Evolutionary conservation across 2,113 vertebrate genomes (phyloP).

Genomic region (Salvelinus alpinus): DNA sequence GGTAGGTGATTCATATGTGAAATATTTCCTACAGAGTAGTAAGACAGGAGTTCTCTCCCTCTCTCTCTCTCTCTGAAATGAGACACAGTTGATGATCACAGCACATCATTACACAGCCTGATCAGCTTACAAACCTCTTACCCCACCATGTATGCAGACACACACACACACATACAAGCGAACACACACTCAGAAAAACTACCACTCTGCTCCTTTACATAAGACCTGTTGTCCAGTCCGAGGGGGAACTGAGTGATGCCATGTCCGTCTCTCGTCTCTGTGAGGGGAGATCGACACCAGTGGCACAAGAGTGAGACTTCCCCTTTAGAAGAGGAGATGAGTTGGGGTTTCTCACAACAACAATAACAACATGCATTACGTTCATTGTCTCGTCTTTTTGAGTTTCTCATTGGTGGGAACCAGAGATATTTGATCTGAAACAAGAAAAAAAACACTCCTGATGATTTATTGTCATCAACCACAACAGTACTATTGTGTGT

Average conservation of each 20-base stretch:
- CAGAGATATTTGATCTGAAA: too few species aligned
- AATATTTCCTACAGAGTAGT: slow-evolving; percentile 57
- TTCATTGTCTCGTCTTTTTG: neutral
- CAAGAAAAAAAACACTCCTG: neutral
- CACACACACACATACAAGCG: slow-evolving; percentile 2
- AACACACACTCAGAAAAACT: slow-evolving; percentile 16
- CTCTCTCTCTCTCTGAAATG: slow-evolving; percentile 52
- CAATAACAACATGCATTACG: neutral
- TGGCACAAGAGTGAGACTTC: neutral
- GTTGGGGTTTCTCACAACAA: neutral
- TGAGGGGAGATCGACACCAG: slow-evolving; percentile 5
- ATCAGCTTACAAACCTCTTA: slow-evolving; percentile 41
- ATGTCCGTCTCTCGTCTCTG: slow-evolving; percentile 25
- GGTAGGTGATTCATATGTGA: slow-evolving; percentile 66
- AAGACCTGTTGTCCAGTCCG: slow-evolving; percentile 5
- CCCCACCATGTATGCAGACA: neutral
- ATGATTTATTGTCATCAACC: neutral
- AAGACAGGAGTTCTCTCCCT: slow-evolving; percentile 55
- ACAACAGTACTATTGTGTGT: neutral
- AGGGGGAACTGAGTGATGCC: slow-evolving; percentile 10
- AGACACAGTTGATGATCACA: slow-evolving; percentile 54
- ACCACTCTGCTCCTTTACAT: slow-evolving; percentile 16
- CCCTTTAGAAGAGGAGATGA: neutral
- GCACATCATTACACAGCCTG: slow-evolving; percentile 44
- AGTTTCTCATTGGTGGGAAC: too few species aligned